Base-by-base conservation (phyloP, 2,797 vertebrate genomes). In the Lutjanus argentimaculatus region DNA sequence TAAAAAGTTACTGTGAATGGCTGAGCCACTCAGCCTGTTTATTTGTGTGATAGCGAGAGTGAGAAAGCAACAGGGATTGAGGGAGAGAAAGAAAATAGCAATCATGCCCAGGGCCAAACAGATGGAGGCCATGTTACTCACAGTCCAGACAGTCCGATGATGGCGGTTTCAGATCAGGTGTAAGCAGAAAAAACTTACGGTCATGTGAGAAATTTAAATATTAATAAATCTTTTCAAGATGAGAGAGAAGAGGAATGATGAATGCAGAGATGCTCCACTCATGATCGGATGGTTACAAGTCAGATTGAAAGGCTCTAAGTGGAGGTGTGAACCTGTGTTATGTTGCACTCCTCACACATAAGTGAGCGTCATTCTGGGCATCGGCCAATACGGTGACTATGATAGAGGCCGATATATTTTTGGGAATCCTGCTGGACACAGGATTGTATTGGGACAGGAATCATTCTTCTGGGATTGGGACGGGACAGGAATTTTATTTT, bases 1-100 rank as follows among this genome's bases (percentile, higher is more conserved):
- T 91, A 90, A 89, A 89, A 88, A 88, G 84, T 86, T 87, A 76
- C 82, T 85, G 82, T 84, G 84, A 87, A 87, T 67, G 80, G 73
- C 66, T 89, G 76, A 80, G 46, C 66, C 36, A 49, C 79, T 72
- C 59, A 49, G 80, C 65, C 65, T 77, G 75, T 80, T 90, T 85
- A 85, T 82, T 80, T 83, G 69, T 82, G 69, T 75, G 75, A 83
- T 80, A 67, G 62, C 3, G 17, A 13, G 43, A 75, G 58, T 51
- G 67, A 75, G 75, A 76, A 79, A 67, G 70, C 58, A 46, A 56
- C 76, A 70, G 55, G 71, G 67, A 74, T 4, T 46, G 51, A 58
- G 7, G 30, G 46, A 64, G 63, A 67, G 16, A 63, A 30, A 57
- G 43, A 61, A 74, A 69, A 70, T 22, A 80, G 83, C 72, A 70